Percentiles rank a stretch among this genome's conserved stretches.
Evolutionary conservation across 2,113 vertebrate species (phyloP).

Genomic region (Tetraodon nigroviridis): DNA sequence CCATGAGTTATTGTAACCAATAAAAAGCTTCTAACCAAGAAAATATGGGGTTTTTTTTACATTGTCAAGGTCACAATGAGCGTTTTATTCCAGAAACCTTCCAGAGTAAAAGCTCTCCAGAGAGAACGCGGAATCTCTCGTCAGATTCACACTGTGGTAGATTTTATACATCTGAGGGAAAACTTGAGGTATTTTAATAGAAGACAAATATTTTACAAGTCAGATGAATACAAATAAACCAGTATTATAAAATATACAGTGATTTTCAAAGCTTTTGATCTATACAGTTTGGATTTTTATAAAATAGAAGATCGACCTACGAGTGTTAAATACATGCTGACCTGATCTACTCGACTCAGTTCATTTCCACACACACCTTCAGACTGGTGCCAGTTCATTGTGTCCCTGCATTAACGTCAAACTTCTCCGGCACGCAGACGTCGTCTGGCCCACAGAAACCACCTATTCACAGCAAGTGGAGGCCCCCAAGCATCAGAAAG

Average conservation of each 20-base stretch:
- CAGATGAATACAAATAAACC: constrained; percentile 47
- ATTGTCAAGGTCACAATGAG: not conserved
- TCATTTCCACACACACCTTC: not conserved
- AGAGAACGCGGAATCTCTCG: too few relatives aligned
- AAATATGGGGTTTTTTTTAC: constrained; percentile 7
- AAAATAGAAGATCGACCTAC: constrained; percentile 35
- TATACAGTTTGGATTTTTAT: constrained; percentile 45
- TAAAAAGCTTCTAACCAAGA: constrained; percentile 92
- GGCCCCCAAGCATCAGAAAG: constrained; percentile 34
- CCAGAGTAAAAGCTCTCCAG: too few relatives aligned
- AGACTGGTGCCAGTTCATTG: not conserved
- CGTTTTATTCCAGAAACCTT: too few relatives aligned
- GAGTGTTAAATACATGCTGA: constrained; percentile 28
- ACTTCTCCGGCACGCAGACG: constrained; percentile 23
- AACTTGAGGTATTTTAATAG: constrained; percentile 43
- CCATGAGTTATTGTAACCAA: constrained; percentile 96
- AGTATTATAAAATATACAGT: constrained; percentile 51
- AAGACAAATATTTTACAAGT: constrained; percentile 24
- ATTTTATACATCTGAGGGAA: constrained; percentile 54
- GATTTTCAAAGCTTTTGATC: constrained; percentile 44
- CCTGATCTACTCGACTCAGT: constrained; percentile 6
- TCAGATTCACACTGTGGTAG: constrained; percentile 7
- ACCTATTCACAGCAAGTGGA: constrained; percentile 55
- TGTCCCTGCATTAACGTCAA: not conserved
- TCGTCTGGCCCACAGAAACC: constrained; percentile 44